phyloP scores from a whole-genome alignment of 2,888 invertebrate genomes.

The Plagodis dolabraria region DNA sequence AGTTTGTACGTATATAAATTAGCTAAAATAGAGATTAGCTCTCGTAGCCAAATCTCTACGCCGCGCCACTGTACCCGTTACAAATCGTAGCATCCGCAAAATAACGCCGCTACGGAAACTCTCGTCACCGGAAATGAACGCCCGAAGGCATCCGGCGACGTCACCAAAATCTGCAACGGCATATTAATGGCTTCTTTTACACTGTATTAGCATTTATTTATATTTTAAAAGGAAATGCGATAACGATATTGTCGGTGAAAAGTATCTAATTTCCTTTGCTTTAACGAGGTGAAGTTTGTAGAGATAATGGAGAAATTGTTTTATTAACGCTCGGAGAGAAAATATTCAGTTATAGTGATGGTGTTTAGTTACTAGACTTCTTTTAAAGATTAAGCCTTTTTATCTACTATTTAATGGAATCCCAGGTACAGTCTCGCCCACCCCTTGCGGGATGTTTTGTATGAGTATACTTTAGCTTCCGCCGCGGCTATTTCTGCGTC shows the following conservation, averaged over 20 bases:
- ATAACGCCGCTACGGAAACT: constrained; percentile 32
- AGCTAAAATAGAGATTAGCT: neutral
- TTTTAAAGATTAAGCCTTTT: too few relatives aligned
- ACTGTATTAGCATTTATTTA: constrained; percentile 26
- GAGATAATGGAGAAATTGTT: too few relatives aligned
- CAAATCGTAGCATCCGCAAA: constrained; percentile 26
- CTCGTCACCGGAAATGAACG: constrained; percentile 43
- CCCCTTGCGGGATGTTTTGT: too few relatives aligned
- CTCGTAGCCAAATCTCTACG: neutral
- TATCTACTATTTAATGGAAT: too few relatives aligned
- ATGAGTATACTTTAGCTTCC: too few relatives aligned
- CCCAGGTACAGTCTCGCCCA: too few relatives aligned
- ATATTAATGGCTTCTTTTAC: constrained; percentile 37
- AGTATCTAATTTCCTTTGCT: constrained; percentile 30
- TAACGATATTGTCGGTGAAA: constrained; percentile 33
- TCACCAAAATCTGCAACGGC: constrained; percentile 25
- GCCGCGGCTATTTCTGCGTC: too few relatives aligned
- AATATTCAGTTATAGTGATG: too few relatives aligned
- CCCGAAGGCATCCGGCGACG: constrained; percentile 41
- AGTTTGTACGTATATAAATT: too few relatives aligned
- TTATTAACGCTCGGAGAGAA: too few relatives aligned
- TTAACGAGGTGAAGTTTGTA: constrained; percentile 11
- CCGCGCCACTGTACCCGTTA: constrained; percentile 8
- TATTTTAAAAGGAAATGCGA: constrained; percentile 31
- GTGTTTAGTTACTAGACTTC: too few relatives aligned